Conservation (phyloP, 2,113 vertebrate genomes). For the Nesoenas mayeri region DNA sequence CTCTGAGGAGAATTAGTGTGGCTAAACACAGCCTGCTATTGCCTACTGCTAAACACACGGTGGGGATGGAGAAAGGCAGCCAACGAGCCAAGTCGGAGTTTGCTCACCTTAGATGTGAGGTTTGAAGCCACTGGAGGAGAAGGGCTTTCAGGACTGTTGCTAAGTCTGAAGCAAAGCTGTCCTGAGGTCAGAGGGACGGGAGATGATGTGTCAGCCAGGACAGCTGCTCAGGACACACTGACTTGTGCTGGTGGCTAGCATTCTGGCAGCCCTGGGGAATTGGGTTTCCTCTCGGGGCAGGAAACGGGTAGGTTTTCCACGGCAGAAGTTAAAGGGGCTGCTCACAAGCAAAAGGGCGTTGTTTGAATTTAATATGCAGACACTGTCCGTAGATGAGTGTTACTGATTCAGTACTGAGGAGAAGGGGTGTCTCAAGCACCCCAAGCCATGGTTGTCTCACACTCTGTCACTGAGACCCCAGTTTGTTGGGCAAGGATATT, state of each 20-base stretch:
- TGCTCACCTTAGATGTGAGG: neutral
- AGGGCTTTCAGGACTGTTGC: neutral
- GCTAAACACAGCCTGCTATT: neutral
- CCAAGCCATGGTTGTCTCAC: neutral
- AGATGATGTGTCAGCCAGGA: neutral
- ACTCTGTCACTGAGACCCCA: neutral
- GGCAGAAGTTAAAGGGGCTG: neutral
- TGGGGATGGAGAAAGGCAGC: neutral
- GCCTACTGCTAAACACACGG: fast-evolving
- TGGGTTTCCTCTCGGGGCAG: neutral
- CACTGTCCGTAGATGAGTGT: neutral
- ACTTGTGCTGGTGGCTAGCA: neutral
- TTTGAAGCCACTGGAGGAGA: neutral
- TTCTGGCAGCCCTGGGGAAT: neutral
- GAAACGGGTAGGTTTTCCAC: neutral
- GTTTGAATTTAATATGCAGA: neutral
- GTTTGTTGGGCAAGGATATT: neutral
- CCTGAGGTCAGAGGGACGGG: neutral
- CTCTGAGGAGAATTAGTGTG: neutral
- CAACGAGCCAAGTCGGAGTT: neutral
- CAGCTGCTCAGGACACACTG: neutral
- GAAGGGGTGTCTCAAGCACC: neutral
- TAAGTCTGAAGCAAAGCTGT: neutral
- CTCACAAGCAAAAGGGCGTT: neutral
- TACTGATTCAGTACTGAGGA: neutral